Evolutionary conservation across 1,140 invertebrate species (phyloP), one percentile per base, ranked within the genome.

Genomic region (Spodoptera frugiperda): DNA sequence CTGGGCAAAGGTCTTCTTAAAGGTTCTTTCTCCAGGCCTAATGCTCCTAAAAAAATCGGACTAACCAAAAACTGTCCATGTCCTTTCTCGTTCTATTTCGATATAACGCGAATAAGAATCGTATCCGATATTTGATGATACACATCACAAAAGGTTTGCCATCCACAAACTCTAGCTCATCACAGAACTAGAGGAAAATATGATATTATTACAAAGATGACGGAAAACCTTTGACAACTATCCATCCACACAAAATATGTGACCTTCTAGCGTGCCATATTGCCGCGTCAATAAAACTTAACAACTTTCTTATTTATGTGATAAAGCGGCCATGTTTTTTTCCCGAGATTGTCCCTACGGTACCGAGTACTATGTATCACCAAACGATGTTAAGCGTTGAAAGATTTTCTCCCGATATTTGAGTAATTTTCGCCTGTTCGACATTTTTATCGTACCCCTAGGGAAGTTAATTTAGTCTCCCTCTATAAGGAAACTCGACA

Each of bases 401-500:
- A 73, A 61, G 39, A 61, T 61, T 61, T 15, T 10, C n/a, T 19
- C 55, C 46, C 67, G 70, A 81, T 57, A 73, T 65, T 77, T 54
- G 14, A 53, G 63, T 68, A 57, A 68, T 78, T 76, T 76, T 74
- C 61, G 57, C 76, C 33, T 49, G 78, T 80, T 77, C 65, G 68
- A 78, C 74, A 73, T 82, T 82, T 82, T 82, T 80, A 76, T 76
- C 70, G 54, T 54, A 10, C 68, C 75, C 71, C 67, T 3, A 71
- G 70, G 81, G 78, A 59, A 75, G 76, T 70, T 80, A 78, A 82
- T 82, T 82, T 78, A 55, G 71, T 79, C 70, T 33, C 71, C 63
- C 51, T 78, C 44, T 71, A 25, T 53, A 48, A 65, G 78, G 57
- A 78, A 80, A 82, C 80, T 78, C 73, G 77, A 77, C 67, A 46